phyloP scores from a whole-genome alignment of 2,797 vertebrate genomes.

The Gastrophryne carolinensis region DNA sequence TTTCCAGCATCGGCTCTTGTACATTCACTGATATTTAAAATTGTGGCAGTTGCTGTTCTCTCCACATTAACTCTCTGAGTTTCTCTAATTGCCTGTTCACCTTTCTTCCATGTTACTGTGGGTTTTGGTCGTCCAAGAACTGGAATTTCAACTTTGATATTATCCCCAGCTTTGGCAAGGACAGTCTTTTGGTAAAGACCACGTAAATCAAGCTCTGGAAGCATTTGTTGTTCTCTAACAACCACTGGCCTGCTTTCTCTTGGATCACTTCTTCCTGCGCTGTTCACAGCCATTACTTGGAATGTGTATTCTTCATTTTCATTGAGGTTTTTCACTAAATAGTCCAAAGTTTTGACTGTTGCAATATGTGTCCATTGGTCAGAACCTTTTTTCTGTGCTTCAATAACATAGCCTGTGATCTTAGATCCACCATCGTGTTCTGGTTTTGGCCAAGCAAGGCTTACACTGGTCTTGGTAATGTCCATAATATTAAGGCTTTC shows the following conservation, averaged over 20 bases:
- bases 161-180: conserved; percentile 90
- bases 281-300: conserved; percentile 95
- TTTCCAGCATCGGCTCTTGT: conserved; percentile 83
- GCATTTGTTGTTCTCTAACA: conserved; percentile 86
- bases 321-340: conserved; percentile 88
- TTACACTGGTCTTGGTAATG: conserved; percentile 87
- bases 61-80: conserved; percentile 89
- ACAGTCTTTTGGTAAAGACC: conserved; percentile 89
- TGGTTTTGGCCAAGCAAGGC: conserved; percentile 94
- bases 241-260: conserved; percentile 85
- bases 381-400: conserved; percentile 93
- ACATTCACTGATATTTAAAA: conserved; percentile 88
- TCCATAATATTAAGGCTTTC: conserved; percentile 91
- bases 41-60: conserved; percentile 84
- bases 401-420: conserved; percentile 94
- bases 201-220: conserved; percentile 91
- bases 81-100: conserved; percentile 81
- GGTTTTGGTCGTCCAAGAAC: conserved; percentile 92
- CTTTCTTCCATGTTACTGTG: conserved; percentile 91
- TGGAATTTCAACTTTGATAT: conserved; percentile 97
- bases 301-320: conserved; percentile 96
- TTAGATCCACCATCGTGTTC: conserved; percentile 94
- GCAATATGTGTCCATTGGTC: conserved; percentile 92
- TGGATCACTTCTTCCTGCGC: conserved; percentile 88
- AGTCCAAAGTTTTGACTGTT: conserved; percentile 88